These are phyloP conservation scores for Cotesia vestalis DNA, from an alignment of 1,140 invertebrate species.

Conservation along the genomic window DNA sequence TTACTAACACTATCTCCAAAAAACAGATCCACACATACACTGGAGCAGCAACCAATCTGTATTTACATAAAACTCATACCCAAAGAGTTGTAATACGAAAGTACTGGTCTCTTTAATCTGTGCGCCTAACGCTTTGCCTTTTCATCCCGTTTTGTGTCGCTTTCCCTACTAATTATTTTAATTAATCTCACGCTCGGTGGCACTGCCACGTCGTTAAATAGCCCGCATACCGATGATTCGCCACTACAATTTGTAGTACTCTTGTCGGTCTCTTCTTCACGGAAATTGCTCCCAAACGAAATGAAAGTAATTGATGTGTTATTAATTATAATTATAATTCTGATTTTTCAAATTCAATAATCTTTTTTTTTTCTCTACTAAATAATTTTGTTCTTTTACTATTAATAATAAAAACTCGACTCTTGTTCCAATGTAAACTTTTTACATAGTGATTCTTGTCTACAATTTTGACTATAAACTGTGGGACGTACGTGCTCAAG, in stretches of 20 bases:
- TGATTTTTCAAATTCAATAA: background rate
- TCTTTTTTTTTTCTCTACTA: no score
- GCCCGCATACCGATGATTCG: slow-evolving; percentile 28
- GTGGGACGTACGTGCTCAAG: slow-evolving; percentile 17
- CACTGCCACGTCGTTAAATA: slow-evolving; percentile 19
- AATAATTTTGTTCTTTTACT: no score
- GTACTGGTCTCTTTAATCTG: slow-evolving; percentile 1
- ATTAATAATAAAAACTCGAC: no score
- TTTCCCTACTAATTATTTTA: slow-evolving; percentile 38
- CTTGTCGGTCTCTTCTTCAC: slow-evolving; percentile 7
- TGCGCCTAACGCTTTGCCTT: slow-evolving; percentile 18
- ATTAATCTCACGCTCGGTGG: slow-evolving; percentile 34
- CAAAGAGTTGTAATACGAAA: background rate
- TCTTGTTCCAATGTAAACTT: background rate
- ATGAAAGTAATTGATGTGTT: background rate
- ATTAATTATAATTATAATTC: slow-evolving; percentile 11
- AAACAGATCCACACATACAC: no score
- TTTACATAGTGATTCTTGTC: background rate
- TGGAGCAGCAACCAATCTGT: background rate
- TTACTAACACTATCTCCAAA: background rate
- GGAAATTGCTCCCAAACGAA: slow-evolving; percentile 8
- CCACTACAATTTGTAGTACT: slow-evolving; percentile 18
- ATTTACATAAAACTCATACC: background rate
- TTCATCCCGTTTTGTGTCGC: slow-evolving; percentile 26
- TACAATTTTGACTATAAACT: slow-evolving; percentile 10